These are phyloP conservation scores for Xylota segnis DNA, from an alignment of 2,888 invertebrate species.

Conservation along the genomic window DNA sequence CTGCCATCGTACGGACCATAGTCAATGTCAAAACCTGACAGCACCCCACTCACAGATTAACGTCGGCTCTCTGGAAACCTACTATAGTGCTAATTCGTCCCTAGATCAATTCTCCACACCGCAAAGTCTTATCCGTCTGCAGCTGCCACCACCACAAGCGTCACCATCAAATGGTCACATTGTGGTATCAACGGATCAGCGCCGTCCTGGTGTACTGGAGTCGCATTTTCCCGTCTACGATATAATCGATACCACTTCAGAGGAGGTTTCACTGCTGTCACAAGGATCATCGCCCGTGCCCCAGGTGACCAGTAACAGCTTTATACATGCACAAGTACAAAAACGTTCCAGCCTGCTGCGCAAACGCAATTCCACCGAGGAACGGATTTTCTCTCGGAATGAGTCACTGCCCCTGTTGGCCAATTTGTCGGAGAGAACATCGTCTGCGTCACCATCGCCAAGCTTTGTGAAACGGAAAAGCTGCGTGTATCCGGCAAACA, in stretches of 20 bases:
- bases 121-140: conserved; percentile 66
- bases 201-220: conserved; percentile 83
- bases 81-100: conserved; percentile 84
- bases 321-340: conserved; percentile 71
- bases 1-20: conserved; percentile 80
- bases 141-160: conserved; percentile 41
- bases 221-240: conserved; percentile 84
- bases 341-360: conserved; percentile 79
- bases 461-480: conserved; percentile 87
- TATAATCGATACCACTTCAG: conserved; percentile 69
- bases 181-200: conserved; percentile 46
- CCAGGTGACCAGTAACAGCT: conserved; percentile 70
- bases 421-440: conserved; percentile 82
- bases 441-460: conserved; percentile 84
- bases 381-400: conserved; percentile 83
- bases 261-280: conserved; percentile 77
- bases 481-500: conserved; percentile 86
- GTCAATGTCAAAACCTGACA: conserved; percentile 77
- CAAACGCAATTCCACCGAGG: conserved; percentile 83
- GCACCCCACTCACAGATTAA: conserved; percentile 74
- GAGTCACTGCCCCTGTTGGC: conserved; percentile 87
- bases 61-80: conserved; percentile 82
- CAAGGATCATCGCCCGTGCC: conserved; percentile 77
- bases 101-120: conserved; percentile 80
- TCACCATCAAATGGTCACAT: conserved; percentile 55